phyloP scores from a whole-genome alignment of 2,797 vertebrate genomes.

The Rhadinocentrus ornatus region DNA sequence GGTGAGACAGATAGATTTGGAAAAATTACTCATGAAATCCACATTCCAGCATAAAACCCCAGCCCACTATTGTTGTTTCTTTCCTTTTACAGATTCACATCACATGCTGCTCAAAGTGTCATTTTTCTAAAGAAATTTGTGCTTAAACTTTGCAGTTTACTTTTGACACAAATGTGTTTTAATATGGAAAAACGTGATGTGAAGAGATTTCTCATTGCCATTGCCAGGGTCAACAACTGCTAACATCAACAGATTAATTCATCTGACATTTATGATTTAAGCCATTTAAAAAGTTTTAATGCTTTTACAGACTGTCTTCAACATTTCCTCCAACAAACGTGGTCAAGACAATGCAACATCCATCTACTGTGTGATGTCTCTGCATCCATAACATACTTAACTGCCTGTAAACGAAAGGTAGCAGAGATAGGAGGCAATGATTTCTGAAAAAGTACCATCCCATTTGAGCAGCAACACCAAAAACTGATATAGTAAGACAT shows the following conservation, averaged over 20 bases:
- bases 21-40: constrained; percentile 71
- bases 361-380: not conserved
- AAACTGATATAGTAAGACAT: not conserved
- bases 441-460: not conserved
- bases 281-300: not conserved
- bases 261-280: not conserved
- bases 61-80: constrained; percentile 34
- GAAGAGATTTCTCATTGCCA: constrained; percentile 21
- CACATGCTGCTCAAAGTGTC: constrained; percentile 29
- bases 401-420: no score
- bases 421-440: not conserved
- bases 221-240: constrained; percentile 27
- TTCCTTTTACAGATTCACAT: constrained; percentile 45
- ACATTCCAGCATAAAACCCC: constrained; percentile 49
- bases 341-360: not conserved
- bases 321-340: not conserved
- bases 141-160: constrained; percentile 37
- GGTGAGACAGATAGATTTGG: constrained; percentile 65
- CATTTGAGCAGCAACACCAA: not conserved
- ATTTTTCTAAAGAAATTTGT: constrained; percentile 23
- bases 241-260: not conserved
- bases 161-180: constrained; percentile 40
- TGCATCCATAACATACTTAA: not conserved
- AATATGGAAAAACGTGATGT: constrained; percentile 17
- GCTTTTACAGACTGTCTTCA: not conserved